Conservation (phyloP, 2,113 vertebrate genomes). For the Tragelaphus strepsiceros region DNA sequence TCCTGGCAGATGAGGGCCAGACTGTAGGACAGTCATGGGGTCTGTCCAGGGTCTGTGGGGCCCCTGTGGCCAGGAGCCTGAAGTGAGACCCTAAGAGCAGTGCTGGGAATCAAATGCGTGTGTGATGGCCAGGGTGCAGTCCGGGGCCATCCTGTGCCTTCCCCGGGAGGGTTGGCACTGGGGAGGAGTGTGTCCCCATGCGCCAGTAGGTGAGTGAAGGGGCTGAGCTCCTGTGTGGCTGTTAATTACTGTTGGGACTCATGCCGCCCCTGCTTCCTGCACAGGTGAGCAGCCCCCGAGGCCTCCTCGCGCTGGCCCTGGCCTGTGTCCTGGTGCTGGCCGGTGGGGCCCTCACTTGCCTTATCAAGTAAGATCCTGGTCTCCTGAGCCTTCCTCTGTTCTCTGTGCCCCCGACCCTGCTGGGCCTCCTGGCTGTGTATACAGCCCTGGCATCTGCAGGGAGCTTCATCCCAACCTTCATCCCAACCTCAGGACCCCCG, state of each 20-base stretch:
- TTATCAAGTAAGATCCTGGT: constrained; percentile 84
- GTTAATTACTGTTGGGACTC: neutral
- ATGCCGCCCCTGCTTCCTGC: neutral
- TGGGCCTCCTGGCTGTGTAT: neutral
- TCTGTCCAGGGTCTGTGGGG: neutral
- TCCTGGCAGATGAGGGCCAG: neutral
- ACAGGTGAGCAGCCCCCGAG: constrained; percentile 84
- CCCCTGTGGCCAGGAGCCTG: neutral
- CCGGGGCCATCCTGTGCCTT: neutral
- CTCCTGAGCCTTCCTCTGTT: neutral
- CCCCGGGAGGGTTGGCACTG: neutral
- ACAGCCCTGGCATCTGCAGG: neutral
- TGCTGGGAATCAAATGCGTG: neutral
- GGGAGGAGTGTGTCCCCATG: too few relatives aligned
- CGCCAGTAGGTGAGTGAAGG: neutral
- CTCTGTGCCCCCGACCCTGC: rapidly evolving
- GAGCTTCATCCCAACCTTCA: neutral
- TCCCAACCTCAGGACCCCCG: neutral
- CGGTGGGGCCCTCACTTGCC: constrained; percentile 78
- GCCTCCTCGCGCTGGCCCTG: constrained; percentile 80
- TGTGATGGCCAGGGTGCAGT: neutral
- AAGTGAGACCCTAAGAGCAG: neutral
- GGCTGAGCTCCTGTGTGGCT: neutral
- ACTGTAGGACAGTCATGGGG: neutral
- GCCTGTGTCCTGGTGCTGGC: constrained; percentile 79